A percentile compares a stretch with the other conserved stretches of the same genome.
These are phyloP conservation scores for Synergus gifuensis DNA, from an alignment of 2,888 invertebrate genomes.

Conservation along the genomic window DNA sequence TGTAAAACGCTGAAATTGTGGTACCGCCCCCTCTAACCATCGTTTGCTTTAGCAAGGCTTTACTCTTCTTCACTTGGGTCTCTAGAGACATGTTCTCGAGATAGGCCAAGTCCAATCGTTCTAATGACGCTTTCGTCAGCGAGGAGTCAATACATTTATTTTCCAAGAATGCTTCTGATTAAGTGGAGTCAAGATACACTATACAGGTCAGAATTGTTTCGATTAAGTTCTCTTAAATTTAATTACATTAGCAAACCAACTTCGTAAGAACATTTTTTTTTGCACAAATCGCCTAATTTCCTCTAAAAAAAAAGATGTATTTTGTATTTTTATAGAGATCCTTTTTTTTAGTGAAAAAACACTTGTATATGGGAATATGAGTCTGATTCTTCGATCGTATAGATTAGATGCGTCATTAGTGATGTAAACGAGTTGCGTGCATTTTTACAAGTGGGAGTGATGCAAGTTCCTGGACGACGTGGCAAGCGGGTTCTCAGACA, in stretches of 20 bases:
- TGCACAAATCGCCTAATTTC: too few species aligned
- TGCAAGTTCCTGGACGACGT: constrained; percentile 35
- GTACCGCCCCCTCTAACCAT: constrained; percentile 49
- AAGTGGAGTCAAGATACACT: background rate
- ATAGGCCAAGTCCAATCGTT: constrained; percentile 5
- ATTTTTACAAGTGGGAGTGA: constrained; percentile 30
- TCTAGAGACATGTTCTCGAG: constrained; percentile 51
- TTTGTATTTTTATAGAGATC: too few species aligned
- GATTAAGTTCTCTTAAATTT: too few species aligned
- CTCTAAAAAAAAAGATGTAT: too few species aligned
- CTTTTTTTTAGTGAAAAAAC: background rate
- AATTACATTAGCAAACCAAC: too few species aligned
- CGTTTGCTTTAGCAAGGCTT: background rate
- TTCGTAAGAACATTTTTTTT: too few species aligned
- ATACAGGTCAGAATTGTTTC: too few species aligned
- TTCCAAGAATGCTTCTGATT: background rate
- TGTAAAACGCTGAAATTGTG: constrained; percentile 61
- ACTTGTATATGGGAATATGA: background rate
- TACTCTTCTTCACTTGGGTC: constrained; percentile 30
- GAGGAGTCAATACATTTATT: constrained; percentile 12
- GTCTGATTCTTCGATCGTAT: background rate
- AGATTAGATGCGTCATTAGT: constrained; percentile 32
- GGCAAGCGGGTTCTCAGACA: constrained; percentile 26
- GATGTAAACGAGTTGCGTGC: constrained; percentile 13
- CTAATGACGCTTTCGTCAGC: constrained; percentile 10